phyloP scores from a whole-genome alignment of 1,140 invertebrate genomes.

The Liolophura sinensis region DNA sequence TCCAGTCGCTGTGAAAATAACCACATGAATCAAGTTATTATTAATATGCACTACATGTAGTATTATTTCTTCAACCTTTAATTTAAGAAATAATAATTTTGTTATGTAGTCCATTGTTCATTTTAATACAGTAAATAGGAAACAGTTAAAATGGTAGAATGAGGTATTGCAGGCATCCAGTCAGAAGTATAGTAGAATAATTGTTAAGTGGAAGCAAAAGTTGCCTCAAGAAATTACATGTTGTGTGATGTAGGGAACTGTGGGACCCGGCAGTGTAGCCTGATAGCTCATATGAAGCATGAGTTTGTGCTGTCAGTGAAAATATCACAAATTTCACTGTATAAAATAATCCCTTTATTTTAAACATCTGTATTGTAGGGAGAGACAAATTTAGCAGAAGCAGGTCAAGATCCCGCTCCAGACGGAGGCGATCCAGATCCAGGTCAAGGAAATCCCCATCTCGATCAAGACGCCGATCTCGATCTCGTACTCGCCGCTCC shows the following conservation, averaged over 20 bases:
- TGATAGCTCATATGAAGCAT: neutral
- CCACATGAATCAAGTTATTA: neutral
- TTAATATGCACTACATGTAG: neutral
- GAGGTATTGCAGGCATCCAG: too few relatives aligned
- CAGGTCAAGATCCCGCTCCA: constrained; percentile 32
- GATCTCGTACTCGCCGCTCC: constrained; percentile 14
- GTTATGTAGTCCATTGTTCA: neutral
- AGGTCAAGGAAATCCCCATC: constrained; percentile 14
- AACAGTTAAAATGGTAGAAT: neutral
- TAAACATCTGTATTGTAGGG: constrained; percentile 7
- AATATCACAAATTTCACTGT: neutral
- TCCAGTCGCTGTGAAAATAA: neutral
- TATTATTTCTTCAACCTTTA: neutral
- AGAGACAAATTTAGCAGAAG: constrained; percentile 30
- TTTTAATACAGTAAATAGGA: neutral
- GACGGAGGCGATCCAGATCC: constrained; percentile 24
- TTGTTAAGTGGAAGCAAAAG: neutral
- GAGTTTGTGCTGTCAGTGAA: neutral
- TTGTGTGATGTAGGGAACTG: neutral
- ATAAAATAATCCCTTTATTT: neutral
- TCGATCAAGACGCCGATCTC: constrained; percentile 14
- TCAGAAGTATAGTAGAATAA: too few relatives aligned
- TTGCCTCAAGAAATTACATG: neutral
- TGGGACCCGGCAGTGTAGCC: too few relatives aligned
- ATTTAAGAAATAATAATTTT: neutral